Conservation (phyloP, 1,140 invertebrate species). For the Pantala flavescens region DNA sequence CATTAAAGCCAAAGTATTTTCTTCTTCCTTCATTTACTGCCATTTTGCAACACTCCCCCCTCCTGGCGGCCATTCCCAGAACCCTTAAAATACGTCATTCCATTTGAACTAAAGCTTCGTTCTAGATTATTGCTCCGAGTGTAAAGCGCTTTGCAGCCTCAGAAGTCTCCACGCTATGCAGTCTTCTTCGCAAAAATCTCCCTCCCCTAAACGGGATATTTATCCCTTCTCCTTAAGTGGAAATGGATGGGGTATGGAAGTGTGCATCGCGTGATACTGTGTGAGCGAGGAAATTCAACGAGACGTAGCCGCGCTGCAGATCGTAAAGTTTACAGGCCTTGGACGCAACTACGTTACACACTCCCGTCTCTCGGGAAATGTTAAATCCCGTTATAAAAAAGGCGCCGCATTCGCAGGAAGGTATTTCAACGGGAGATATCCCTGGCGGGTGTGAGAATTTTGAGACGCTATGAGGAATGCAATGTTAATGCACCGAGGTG, state of each 20-base stretch:
- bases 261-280: too few species aligned
- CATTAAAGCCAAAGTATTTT: background rate
- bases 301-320: background rate
- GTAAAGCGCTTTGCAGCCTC: too few species aligned
- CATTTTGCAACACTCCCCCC: background rate
- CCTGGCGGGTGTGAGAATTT: background rate
- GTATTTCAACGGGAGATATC: background rate
- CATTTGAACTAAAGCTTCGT: too few species aligned
- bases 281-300: too few species aligned
- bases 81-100: background rate
- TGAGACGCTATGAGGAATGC: background rate
- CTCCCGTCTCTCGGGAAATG: background rate
- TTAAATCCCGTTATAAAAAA: background rate
- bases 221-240: too few species aligned
- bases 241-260: too few species aligned
- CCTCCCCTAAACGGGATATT: too few species aligned
- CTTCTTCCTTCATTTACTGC: background rate
- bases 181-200: too few species aligned
- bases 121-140: too few species aligned
- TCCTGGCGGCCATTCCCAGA: background rate
- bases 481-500: background rate
- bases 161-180: too few species aligned
- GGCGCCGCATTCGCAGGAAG: too few species aligned
- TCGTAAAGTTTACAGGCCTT: conserved; percentile 1
- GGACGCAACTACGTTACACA: background rate